A percentile compares a stretch with the other conserved stretches of the same genome.
Conservation (phyloP, 2,797 vertebrate genomes). For the Antrozous pallidus region DNA sequence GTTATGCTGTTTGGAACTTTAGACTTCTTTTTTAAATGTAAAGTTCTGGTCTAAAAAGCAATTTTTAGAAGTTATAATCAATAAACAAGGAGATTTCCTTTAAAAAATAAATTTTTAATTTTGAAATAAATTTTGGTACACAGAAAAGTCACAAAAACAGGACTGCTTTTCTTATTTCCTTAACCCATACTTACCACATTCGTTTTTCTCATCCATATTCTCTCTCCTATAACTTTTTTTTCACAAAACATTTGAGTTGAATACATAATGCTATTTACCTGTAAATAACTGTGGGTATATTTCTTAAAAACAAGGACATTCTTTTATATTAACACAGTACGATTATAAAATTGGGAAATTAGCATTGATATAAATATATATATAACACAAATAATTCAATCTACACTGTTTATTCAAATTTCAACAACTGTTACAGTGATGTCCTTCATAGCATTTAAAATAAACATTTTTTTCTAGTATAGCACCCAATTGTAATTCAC, state of each 20-base stretch:
- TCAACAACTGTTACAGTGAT: not conserved
- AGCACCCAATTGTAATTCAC: not conserved
- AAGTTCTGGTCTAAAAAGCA: conserved; percentile 49
- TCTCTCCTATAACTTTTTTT: not conserved
- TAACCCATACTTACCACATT: not conserved
- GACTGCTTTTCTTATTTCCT: not conserved
- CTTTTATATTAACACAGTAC: not conserved
- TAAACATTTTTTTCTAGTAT: not conserved
- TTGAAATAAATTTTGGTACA: not conserved
- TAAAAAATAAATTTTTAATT: not conserved
- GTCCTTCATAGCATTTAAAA: not conserved
- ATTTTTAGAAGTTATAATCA: conserved; percentile 47
- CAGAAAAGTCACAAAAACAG: not conserved
- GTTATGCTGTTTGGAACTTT: conserved; percentile 41
- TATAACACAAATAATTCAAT: not conserved
- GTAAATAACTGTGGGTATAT: not conserved
- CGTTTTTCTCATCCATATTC: not conserved
- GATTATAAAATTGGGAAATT: not conserved
- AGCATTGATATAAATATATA: not conserved
- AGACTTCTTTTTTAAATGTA: conserved; percentile 50
- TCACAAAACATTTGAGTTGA: not conserved
- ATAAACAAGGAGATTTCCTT: conserved; percentile 53
- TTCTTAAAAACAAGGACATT: not conserved
- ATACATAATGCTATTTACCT: not conserved
- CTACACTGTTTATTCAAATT: not conserved